A percentile compares a stretch with the other conserved stretches of the same genome.
phyloP scores from a whole-genome alignment of 2,113 vertebrate genomes.

The Myrmecobius fasciatus region DNA sequence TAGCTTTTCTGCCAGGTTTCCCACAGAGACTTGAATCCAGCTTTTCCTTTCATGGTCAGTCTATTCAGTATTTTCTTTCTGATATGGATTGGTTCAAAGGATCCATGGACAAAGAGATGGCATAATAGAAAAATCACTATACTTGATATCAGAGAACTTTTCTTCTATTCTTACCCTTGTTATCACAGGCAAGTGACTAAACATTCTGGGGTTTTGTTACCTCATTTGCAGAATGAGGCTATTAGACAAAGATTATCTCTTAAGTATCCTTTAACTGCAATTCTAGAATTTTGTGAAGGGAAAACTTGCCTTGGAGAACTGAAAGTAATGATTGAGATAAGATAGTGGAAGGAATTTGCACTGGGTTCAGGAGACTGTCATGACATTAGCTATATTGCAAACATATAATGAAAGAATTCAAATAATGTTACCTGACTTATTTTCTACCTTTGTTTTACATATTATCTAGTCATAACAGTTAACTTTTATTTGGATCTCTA shows the following conservation, averaged over 20 bases:
- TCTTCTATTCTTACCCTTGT: not conserved
- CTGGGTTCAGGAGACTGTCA: not conserved
- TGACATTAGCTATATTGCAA: not conserved
- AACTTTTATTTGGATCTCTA: not conserved
- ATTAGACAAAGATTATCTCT: not conserved
- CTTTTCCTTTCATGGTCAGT: not conserved
- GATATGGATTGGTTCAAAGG: not conserved
- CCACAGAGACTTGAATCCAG: not conserved
- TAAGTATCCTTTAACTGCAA: not conserved
- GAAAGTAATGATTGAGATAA: not conserved
- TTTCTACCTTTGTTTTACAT: fast-evolving
- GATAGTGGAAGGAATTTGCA: not conserved
- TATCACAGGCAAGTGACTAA: not conserved
- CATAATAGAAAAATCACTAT: not conserved
- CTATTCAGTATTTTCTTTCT: not conserved
- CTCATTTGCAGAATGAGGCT: not conserved
- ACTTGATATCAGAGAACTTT: not conserved
- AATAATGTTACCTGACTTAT: fast-evolving
- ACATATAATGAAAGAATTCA: not conserved
- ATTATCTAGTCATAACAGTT: not conserved
- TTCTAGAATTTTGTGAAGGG: not conserved
- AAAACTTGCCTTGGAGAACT: not conserved
- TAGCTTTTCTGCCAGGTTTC: not conserved
- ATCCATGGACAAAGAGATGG: not conserved
- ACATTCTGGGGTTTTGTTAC: not conserved